phyloP scores from a whole-genome alignment of 2,888 invertebrate genomes.

The Tenodera sinensis region DNA sequence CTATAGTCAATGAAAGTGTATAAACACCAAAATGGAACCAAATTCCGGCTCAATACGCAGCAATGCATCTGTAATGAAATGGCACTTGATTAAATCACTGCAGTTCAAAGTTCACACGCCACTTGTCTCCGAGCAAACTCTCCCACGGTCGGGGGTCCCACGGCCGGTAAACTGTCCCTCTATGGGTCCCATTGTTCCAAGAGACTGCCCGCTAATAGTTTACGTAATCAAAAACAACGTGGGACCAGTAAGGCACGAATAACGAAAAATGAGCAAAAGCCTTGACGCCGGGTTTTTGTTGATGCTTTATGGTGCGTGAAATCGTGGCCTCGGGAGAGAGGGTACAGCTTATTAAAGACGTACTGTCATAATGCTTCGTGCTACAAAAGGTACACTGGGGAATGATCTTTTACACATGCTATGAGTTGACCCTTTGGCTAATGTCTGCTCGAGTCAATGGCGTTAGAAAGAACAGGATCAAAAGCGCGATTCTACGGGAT shows the following conservation, averaged over 20 bases:
- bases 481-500: background rate
- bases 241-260: background rate
- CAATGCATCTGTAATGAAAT: no score
- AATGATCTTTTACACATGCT: background rate
- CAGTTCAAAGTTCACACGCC: background rate
- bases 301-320: no score
- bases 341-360: no score
- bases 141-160: conserved; percentile 1
- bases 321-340: no score
- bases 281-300: background rate
- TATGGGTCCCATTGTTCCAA: background rate
- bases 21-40: no score
- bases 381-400: background rate
- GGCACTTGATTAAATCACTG: background rate
- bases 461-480: background rate
- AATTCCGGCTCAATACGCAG: no score
- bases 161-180: background rate
- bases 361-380: no score
- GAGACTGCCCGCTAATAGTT: background rate
- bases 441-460: background rate
- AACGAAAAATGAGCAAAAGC: background rate
- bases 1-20: no score
- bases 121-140: background rate
- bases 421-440: background rate
- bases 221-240: conserved; percentile 5